Base-by-base conservation (phyloP, 37 sponge, comb jelly and placozoan genomes). In the Chondrilla cf. caribensis region DNA sequence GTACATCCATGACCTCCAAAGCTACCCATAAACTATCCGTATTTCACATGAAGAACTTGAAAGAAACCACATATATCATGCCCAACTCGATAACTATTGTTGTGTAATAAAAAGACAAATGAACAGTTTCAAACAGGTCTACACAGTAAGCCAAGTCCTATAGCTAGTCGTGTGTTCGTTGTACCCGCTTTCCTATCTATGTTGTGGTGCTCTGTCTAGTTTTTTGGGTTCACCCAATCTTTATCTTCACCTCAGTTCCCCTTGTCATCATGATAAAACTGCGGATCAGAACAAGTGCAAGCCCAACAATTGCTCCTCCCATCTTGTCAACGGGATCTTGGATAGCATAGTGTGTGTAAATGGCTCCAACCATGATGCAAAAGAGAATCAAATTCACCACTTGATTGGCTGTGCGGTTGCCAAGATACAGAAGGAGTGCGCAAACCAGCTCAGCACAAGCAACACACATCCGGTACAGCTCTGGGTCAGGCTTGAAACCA, bases 341-440 rank as follows among this genome's bases (percentile, higher is more conserved):
- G 6, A 95, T 18, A 8, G 29, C 60, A 73, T 58, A 82, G 70
- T 95, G 96, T 0, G 88, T 87, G 83, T 83, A 89, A 39, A 85
- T 22, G 4, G 96, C 96, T 70, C 95, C 96, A 51, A 89, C n/a
- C 93, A 95, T 92, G 19, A 92, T 28, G n/a, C 84, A n/a, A 8
- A 84, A 62, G 21, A 95, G 84, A 2, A 79, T 65, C 54, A 54
- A 85, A 36, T 77, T 87, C 3, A 84, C 90, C 51, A 86, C 22
- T 17, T 55, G n/a, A 18, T 47, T 36, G 17, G 58, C 47, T 0
- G 42, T 43, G 18, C 54, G 40, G 19, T 38, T 39, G 0, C 75
- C 81, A 22, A 87, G 38, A 24, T 85, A 38, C 32, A 95, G 57
- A n/a, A 85, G 43, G 1, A 60, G 60, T 0, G 85, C 88, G 78